Percentiles rank a stretch among this genome's conserved stretches.
These are phyloP conservation scores for Loxodonta africana DNA, from an alignment of 2,113 vertebrate genomes.

Conservation along the genomic window DNA sequence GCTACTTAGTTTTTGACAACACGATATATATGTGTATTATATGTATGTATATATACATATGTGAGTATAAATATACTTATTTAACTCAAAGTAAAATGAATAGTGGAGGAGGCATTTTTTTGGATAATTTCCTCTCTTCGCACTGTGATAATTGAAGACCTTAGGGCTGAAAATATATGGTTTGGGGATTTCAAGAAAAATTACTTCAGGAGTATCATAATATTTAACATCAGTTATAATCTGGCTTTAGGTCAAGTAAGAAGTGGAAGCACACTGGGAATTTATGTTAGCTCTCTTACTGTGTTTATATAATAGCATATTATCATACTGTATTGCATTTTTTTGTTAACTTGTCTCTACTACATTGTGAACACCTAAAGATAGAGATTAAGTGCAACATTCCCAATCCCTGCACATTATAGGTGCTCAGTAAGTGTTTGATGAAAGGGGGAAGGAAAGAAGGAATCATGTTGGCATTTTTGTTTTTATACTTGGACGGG, in stretches of 20 bases:
- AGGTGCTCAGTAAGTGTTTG: not conserved
- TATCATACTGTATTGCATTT: not conserved
- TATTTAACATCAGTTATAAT: not conserved
- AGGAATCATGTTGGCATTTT: not conserved
- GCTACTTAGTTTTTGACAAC: not conserved
- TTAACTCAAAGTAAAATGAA: not conserved
- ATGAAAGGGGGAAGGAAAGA: not conserved
- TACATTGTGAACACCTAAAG: too few species aligned
- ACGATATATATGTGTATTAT: not conserved
- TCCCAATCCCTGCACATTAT: not conserved
- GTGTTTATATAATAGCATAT: not conserved
- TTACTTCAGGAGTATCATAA: not conserved
- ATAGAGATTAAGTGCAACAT: not conserved
- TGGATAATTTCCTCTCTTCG: not conserved
- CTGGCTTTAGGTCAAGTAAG: not conserved
- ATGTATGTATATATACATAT: not conserved
- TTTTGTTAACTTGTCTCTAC: not conserved
- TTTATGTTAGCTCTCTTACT: not conserved
- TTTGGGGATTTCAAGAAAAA: not conserved
- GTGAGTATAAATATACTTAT: not conserved
- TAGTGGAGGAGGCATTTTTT: not conserved
- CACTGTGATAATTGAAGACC: not conserved
- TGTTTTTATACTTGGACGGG: not conserved
- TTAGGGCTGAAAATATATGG: not conserved
- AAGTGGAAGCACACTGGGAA: not conserved